Percentiles rank a stretch among this genome's conserved stretches.
These are phyloP conservation scores for Semibalanus balanoides DNA, from an alignment of 1,140 invertebrate genomes.

Conservation along the genomic window DNA sequence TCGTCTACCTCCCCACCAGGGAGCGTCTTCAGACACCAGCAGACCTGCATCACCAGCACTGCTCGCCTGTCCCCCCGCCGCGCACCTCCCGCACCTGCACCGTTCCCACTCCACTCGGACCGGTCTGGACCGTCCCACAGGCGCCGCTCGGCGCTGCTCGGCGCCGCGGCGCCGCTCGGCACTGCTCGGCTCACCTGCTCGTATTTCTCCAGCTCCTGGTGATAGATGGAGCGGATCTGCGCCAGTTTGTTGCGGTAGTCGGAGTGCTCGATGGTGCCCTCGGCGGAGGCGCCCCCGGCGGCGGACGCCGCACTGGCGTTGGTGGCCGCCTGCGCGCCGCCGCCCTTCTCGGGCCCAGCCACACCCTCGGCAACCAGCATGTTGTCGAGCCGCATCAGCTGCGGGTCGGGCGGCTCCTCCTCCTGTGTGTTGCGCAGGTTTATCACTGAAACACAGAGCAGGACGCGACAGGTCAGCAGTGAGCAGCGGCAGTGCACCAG, in stretches of 20 bases:
- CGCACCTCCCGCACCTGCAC: no score
- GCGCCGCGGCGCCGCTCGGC: no score
- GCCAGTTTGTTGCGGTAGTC: conserved; percentile 97
- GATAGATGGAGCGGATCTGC: conserved; percentile 98
- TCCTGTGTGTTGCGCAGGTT: conserved; percentile 93
- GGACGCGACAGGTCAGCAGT: conserved; percentile 2
- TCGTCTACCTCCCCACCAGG: no score
- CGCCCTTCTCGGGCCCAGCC: conserved; percentile 92
- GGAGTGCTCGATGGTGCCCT: conserved; percentile 96
- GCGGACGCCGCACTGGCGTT: conserved; percentile 78
- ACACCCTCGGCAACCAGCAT: conserved; percentile 99
- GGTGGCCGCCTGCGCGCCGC: conserved; percentile 77
- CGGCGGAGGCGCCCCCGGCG: conserved; percentile 43
- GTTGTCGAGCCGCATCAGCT: conserved; percentile 96
- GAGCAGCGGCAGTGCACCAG: no score
- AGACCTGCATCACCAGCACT: no score
- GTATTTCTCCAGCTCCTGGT: conserved; percentile 98
- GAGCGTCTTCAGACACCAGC: no score
- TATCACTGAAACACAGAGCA: conserved; percentile 41
- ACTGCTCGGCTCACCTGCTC: conserved; percentile 49
- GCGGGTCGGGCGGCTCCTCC: conserved; percentile 96
- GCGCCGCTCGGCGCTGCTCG: no score
- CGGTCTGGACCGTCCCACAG: no score
- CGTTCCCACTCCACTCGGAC: no score
- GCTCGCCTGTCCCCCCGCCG: no score